These are phyloP conservation scores for Pachydiplax longipennis DNA, from an alignment of 2,888 invertebrate species.

Conservation along the genomic window DNA sequence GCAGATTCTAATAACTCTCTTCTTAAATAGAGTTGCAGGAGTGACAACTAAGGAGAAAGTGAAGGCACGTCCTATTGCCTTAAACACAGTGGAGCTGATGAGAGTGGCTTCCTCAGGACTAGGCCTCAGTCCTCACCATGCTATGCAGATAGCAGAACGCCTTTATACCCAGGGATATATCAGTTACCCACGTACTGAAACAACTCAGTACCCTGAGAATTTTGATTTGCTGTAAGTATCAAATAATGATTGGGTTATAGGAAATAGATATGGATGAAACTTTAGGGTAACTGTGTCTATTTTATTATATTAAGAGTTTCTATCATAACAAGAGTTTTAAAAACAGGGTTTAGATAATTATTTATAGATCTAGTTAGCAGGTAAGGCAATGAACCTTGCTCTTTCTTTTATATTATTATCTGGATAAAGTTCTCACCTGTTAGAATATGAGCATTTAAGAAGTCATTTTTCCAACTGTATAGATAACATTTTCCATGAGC, in stretches of 20 bases:
- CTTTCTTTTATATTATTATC: too few relatives aligned
- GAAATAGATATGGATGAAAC: too few relatives aligned
- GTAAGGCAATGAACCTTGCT: too few relatives aligned
- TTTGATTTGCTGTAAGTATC: conserved; percentile 83
- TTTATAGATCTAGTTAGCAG: too few relatives aligned
- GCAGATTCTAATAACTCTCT: neutral
- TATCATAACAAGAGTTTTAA: too few relatives aligned
- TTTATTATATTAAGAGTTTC: neutral
- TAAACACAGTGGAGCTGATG: conserved; percentile 98
- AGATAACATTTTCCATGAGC: too few relatives aligned
- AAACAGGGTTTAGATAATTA: too few relatives aligned
- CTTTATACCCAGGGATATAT: conserved; percentile 97
- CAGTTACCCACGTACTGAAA: conserved; percentile 98
- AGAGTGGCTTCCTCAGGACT: conserved; percentile 88
- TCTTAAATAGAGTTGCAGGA: conserved; percentile 70
- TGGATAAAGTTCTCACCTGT: too few relatives aligned
- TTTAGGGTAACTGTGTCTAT: too few relatives aligned
- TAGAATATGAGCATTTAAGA: too few relatives aligned
- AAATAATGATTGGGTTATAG: neutral
- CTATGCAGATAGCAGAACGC: conserved; percentile 90
- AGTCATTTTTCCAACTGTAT: too few relatives aligned
- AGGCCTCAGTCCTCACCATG: conserved; percentile 91
- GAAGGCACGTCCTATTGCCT: conserved; percentile 85
- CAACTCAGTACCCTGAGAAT: conserved; percentile 93
- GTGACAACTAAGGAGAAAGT: conserved; percentile 84